These are phyloP conservation scores for Sabellastarte sp. DNA, from an alignment of 2,888 invertebrate genomes.

Conservation along the genomic window DNA sequence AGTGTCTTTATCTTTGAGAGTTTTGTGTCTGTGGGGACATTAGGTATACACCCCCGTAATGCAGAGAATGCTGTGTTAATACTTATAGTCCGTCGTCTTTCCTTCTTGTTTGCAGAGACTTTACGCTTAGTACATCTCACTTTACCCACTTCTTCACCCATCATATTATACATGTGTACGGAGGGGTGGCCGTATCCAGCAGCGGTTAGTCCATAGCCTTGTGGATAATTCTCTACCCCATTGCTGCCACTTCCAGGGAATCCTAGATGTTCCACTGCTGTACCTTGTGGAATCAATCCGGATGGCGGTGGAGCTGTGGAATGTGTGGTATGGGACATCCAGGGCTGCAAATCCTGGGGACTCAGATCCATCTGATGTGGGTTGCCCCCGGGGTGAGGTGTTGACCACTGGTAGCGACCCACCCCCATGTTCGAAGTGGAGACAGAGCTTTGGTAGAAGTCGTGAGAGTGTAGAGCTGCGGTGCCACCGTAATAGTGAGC, in stretches of 20 bases:
- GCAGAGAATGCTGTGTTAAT: constrained; percentile 95
- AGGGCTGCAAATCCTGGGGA: too few relatives aligned
- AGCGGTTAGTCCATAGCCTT: neutral
- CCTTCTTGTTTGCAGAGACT: constrained; percentile 70
- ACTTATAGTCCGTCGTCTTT: constrained; percentile 84
- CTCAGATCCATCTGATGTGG: too few relatives aligned
- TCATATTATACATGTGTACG: neutral
- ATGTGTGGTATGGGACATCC: neutral
- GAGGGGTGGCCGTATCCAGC: neutral
- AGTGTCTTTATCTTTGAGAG: constrained; percentile 92
- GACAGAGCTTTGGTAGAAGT: neutral
- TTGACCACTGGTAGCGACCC: neutral
- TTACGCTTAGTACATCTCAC: neutral
- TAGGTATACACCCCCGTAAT: constrained; percentile 89
- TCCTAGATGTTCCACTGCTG: too few relatives aligned
- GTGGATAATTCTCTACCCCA: neutral
- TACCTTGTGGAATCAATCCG: neutral
- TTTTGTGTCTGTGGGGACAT: constrained; percentile 94
- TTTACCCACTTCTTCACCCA: neutral
- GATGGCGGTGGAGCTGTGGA: neutral
- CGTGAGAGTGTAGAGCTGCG: neutral
- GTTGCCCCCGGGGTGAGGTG: too few relatives aligned
- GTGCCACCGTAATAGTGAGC: neutral
- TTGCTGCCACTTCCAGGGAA: neutral
- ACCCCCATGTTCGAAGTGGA: neutral